Conservation (phyloP, 2,113 vertebrate genomes). For the Tachysurus vachellii region DNA sequence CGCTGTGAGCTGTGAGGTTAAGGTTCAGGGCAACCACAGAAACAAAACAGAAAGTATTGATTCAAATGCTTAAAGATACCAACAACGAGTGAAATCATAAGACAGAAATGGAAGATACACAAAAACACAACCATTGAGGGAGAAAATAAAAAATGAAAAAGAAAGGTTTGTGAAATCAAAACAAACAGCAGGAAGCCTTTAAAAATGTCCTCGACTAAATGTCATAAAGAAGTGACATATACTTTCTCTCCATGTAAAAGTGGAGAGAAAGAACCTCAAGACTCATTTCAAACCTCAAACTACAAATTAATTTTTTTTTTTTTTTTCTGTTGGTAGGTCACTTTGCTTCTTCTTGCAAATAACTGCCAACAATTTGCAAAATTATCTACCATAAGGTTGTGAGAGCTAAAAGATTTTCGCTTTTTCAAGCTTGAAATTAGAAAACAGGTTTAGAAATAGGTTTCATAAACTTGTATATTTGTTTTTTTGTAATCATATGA, state of each 20-base stretch:
- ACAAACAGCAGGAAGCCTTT: neutral
- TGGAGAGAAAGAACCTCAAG: neutral
- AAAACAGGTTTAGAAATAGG: neutral
- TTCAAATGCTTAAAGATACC: neutral
- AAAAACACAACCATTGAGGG: neutral
- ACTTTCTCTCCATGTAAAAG: neutral
- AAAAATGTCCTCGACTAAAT: neutral
- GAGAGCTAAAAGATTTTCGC: neutral
- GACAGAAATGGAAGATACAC: slow-evolving; percentile 1
- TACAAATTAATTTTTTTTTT: neutral
- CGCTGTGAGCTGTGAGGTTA: neutral
- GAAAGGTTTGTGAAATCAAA: neutral
- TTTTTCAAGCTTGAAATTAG: neutral
- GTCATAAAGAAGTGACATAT: neutral
- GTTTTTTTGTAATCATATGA: no score
- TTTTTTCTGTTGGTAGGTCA: neutral
- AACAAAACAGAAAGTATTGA: neutral
- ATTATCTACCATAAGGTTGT: neutral
- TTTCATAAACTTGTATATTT: neutral
- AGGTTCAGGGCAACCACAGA: neutral
- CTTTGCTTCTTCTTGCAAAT: neutral
- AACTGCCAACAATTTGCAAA: neutral
- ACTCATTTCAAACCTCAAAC: neutral
- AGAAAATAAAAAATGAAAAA: neutral
- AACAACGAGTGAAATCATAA: neutral